Percentiles rank a stretch among this genome's conserved stretches.
These are phyloP conservation scores for Sturnus vulgaris DNA, from an alignment of 2,113 vertebrate genomes.

Conservation along the genomic window DNA sequence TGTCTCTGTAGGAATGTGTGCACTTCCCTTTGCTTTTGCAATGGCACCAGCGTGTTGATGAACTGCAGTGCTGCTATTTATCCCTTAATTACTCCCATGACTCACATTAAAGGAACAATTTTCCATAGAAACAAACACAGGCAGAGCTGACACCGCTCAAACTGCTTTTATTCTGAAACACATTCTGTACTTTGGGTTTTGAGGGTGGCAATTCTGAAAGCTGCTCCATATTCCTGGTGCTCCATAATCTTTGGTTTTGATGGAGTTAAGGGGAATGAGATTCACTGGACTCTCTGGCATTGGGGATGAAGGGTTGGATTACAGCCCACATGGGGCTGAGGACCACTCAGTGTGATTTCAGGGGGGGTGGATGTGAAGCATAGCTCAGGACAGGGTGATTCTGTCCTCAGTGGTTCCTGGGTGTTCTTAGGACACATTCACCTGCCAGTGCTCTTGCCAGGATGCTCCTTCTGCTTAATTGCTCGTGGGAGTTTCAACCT, in stretches of 20 bases:
- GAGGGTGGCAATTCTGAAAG: background rate
- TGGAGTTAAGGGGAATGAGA: background rate
- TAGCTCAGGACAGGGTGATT: background rate
- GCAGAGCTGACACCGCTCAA: slow-evolving; percentile 7
- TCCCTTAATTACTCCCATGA: slow-evolving; percentile 61
- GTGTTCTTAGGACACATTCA: background rate
- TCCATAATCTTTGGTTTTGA: background rate
- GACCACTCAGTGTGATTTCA: background rate
- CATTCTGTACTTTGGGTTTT: background rate
- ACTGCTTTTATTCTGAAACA: slow-evolving; percentile 39
- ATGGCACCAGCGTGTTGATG: slow-evolving; percentile 37
- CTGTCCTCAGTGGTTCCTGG: background rate
- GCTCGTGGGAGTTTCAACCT: background rate
- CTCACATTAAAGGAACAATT: slow-evolving; percentile 57
- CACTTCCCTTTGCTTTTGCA: slow-evolving; percentile 51
- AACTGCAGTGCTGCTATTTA: slow-evolving; percentile 58
- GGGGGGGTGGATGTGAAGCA: background rate
- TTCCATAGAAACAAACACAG: slow-evolving; percentile 58
- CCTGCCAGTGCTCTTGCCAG: background rate
- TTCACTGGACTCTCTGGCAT: background rate
- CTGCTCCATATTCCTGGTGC: background rate
- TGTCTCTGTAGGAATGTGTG: background rate
- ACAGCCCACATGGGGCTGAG: background rate
- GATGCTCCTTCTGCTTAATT: background rate
- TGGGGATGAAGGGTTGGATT: background rate